Evolutionary conservation across 37 sponge, comb jelly and placozoan species (phyloP).

Genomic region (Spongilla lacustris): DNA sequence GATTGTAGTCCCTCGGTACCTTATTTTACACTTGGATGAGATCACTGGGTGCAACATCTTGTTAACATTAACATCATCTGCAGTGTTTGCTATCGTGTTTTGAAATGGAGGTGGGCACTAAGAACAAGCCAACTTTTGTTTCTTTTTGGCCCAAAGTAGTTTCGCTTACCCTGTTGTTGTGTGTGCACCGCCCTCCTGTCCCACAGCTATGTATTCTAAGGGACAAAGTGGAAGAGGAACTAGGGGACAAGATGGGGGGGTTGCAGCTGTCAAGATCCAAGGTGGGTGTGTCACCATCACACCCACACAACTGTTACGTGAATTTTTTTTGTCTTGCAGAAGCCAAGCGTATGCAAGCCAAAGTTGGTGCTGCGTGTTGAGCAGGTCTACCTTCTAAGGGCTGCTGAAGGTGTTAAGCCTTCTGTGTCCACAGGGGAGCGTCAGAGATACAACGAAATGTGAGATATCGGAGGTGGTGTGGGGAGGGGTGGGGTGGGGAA

Average conservation of each 20-base stretch:
- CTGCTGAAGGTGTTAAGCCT: conserved; percentile 29
- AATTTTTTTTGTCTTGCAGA: neutral
- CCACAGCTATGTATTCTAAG: neutral
- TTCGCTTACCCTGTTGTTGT: too few relatives aligned
- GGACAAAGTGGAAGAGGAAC: neutral
- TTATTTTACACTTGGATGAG: too few relatives aligned
- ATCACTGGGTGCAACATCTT: too few relatives aligned
- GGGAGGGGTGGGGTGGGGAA: too few relatives aligned
- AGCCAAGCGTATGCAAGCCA: neutral
- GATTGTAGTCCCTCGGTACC: too few relatives aligned
- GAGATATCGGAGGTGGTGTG: neutral
- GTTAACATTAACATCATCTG: too few relatives aligned
- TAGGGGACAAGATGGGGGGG: neutral
- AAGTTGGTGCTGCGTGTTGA: conserved; percentile 2
- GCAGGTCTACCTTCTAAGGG: neutral
- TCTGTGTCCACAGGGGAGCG: conserved; percentile 47
- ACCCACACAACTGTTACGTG: neutral
- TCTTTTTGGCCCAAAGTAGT: too few relatives aligned
- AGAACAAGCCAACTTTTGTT: too few relatives aligned
- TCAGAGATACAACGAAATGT: conserved; percentile 39
- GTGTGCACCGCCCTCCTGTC: neutral
- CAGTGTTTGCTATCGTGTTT: too few relatives aligned
- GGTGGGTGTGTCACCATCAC: neutral
- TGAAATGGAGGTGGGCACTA: too few relatives aligned
- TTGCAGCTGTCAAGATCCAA: neutral